Base-by-base conservation (phyloP, 1,140 invertebrate species). In the Orchestia grillus region DNA sequence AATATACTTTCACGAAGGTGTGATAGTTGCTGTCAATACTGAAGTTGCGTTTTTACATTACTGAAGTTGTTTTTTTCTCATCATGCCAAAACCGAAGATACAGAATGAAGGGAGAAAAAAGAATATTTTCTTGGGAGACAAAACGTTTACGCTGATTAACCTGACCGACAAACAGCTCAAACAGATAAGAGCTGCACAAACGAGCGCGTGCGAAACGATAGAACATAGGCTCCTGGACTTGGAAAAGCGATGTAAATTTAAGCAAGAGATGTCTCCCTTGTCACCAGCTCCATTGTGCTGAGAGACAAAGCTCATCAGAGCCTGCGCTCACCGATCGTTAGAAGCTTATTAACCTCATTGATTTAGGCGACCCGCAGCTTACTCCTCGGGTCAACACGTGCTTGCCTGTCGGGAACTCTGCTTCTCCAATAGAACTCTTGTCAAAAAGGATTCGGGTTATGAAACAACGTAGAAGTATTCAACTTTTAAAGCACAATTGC, bases 271-370 rank as follows among this genome's bases (percentile, higher is more conserved):
- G 15, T 41, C 88, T 43, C 11, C 16, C 4, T 36, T 19, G 88
- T 90, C 88, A 41, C 41, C 11, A 44, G 11, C 41, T 42, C 0
- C 41, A 90, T 90, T 41, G 41, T 42, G n/a, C 6, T 90, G 6
- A 43, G 88, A 19, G 43, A 41, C 41, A 42, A 44, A 90, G 88
- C 43, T 42, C 88, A 42, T 90, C n/a, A 42, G 41, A 90, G 88
- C 4, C 88, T 8, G 88, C 43, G 41, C 43, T 44, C 3, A 41
- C 11, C 41, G 41, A 90, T 44, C 88, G 43, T 90, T 90, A 90
- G 88, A 43, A 16, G 88, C 88, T 90, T 90, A 90, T 90, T 90
- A 90, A 90, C 88, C 42, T 4, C 43, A 90, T 90, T 90, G 88
- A 90, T 44, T 44, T 90, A 44, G 88, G 41, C 36, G 42, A 77